Evolutionary conservation across 2,888 invertebrate species (phyloP).

Genomic region (Xanthostigma xanthostigma): DNA sequence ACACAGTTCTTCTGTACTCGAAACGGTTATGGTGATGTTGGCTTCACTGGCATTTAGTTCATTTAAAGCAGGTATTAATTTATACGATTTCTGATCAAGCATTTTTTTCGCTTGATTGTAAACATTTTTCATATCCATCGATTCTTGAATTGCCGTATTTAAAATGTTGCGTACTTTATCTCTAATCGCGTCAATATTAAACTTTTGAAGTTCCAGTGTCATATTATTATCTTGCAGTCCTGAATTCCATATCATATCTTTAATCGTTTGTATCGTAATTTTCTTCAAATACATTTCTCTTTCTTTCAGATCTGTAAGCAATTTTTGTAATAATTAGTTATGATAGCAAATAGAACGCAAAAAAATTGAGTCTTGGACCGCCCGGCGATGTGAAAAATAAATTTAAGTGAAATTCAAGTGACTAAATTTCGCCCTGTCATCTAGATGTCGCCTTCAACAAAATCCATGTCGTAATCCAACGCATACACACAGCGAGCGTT

Average conservation of each 20-base stretch:
- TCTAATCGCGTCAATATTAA: conserved; percentile 18
- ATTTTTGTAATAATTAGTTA: background rate
- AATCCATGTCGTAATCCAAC: too few relatives aligned
- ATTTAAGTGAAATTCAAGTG: too few relatives aligned
- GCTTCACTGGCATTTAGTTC: conserved; percentile 4
- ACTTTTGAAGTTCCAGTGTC: conserved; percentile 20
- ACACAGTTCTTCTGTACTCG: conserved; percentile 1
- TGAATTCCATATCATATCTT: conserved; percentile 22
- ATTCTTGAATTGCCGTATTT: conserved; percentile 19
- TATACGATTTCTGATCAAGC: conserved; percentile 2
- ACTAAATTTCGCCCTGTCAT: too few relatives aligned
- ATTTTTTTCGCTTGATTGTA: conserved; percentile 4
- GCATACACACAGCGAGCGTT: too few relatives aligned
- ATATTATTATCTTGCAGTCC: conserved; percentile 27
- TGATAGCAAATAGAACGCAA: background rate
- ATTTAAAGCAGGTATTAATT: conserved; percentile 4
- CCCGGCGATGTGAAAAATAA: too few relatives aligned
- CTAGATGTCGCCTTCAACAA: too few relatives aligned
- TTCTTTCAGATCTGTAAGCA: background rate
- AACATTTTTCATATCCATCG: conserved; percentile 22
- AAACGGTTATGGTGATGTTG: conserved; percentile 3
- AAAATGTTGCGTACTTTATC: conserved; percentile 20
- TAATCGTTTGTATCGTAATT: background rate
- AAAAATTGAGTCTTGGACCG: too few relatives aligned
- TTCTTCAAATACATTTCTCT: background rate